Evolutionary conservation across 2,113 vertebrate genomes (phyloP), one percentile per base, ranked within the genome.

Genomic region (human): DNA sequence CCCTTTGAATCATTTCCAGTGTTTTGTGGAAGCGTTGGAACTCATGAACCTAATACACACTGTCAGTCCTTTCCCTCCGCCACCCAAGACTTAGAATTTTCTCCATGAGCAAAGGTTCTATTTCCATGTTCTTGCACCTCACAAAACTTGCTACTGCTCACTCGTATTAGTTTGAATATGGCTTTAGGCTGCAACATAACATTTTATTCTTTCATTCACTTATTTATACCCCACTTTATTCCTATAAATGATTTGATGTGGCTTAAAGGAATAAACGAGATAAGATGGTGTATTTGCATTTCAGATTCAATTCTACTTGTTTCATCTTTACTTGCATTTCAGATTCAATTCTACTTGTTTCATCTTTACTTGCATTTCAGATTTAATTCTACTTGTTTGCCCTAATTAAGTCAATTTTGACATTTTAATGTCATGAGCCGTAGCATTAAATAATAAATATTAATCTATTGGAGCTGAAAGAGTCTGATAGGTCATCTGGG

Each of bases 351-450:
- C 91, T 59, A 55, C 32, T 96, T 93, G 72, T 52, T 82, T 87
- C 16, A 80, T 81, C 48, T 80, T 88, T 17, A 80, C 92, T 94
- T 95, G 59, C 59, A 55, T 90, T 85, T 93, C 86, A 76, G 50
- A 80, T 90, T 80, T 84, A 70, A 57, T 84, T 88, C 81, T 25
- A 43, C 48, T 96, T 75, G 70, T 73, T 92, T 94, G 38, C 76
- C 88, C 85, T 92, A 93, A 96, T 93, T 73, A 92, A 95, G 76
- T 96, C 84, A 79, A 59, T 93, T 95, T 94, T 97, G 92, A 96
- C 94, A 94, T 97, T 95, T 97, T 87, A 48, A 61, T 95, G 80
- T 88, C 94, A 88, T 25, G 20, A 81, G 83, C 61, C 48, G 89
- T 64, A 85, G 16, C 32, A 88, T 59, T 73, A 78, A 94, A 92